A percentile compares a stretch with the other conserved stretches of the same genome.
Evolutionary conservation across 2,797 vertebrate genomes (phyloP).

Genomic region (Acipenser transmontanus): DNA sequence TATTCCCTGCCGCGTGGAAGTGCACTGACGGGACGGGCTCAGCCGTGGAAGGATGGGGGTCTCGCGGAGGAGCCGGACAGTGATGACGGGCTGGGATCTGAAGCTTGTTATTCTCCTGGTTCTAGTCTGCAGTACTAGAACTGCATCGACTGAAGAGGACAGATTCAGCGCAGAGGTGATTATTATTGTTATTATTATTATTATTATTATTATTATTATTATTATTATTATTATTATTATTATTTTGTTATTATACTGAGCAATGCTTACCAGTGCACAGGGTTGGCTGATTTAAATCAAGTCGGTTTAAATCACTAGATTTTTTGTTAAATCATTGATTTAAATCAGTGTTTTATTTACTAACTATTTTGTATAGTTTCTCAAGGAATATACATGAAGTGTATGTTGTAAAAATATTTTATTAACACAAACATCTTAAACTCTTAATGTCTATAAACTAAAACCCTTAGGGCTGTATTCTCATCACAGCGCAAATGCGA

Average conservation of each 20-base stretch:
- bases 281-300: background rate
- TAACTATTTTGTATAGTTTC: too few relatives aligned
- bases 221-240: background rate
- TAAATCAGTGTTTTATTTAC: too few relatives aligned
- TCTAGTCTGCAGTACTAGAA: constrained; percentile 43
- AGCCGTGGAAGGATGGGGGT: constrained; percentile 42
- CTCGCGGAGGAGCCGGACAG: constrained; percentile 37
- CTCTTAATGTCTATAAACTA: too few relatives aligned
- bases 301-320: too few relatives aligned
- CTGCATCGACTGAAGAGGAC: constrained; percentile 40
- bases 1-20: background rate
- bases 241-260: background rate
- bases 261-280: background rate
- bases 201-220: background rate
- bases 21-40: constrained; percentile 11
- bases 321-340: too few relatives aligned
- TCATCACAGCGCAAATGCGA: too few relatives aligned
- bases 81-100: constrained; percentile 54
- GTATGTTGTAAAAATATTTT: too few relatives aligned
- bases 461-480: too few relatives aligned
- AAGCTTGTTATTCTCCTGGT: constrained; percentile 45
- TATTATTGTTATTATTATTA: background rate
- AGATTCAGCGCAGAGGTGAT: constrained; percentile 61
- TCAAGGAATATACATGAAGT: too few relatives aligned
- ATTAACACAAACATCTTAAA: too few relatives aligned